Base-by-base conservation (phyloP, 2,113 vertebrate genomes). In the Gymnogyps californianus region DNA sequence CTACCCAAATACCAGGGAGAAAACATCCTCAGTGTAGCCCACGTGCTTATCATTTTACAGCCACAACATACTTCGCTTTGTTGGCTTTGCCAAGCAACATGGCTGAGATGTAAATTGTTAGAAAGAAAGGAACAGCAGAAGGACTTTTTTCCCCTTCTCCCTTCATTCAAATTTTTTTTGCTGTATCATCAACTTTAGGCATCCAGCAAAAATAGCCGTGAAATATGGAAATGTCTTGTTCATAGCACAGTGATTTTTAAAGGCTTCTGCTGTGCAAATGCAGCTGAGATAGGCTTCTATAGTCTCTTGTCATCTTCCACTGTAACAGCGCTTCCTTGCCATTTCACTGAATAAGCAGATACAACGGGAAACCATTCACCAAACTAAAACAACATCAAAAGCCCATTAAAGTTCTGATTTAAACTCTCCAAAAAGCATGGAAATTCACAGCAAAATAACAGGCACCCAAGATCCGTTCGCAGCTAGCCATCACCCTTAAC, bases 151-250 rank as follows among this genome's bases (percentile, higher is more conserved):
- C 28, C 61, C 40, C 32, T 90, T 93, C 58, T 87, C 49, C 40
- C 44, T 80, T 90, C 87, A 94, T 94, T 96, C 94, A 96, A 84
- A 4, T 82, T 58, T 92, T 89, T 97, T 97, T 95, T 97, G 96
- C 97, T 96, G 92, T 92, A 96, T 97, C 97, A 97, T 97, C 97
- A 97, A 96, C 93, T 97, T 97, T 54, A 89, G 81, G 76, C 93
- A 93, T 85, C 89, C 94, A 3, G 96, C 96, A 97, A 97, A 98
- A 97, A 98, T 98, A 97, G 95, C 97, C 85, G 66, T 98, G 97
- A 97, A 97, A 97, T 98, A 97, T 97, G 97, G 96, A 98, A 98
- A 98, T 97, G 89, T 55, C 96, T 97, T n/a, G 77, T 96, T 97
- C 96, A 91, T 97, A 97, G 92, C 96, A 91, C 91, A 96, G 97